A percentile compares a stretch with the other conserved stretches of the same genome.
phyloP scores from a whole-genome alignment of 2,113 vertebrate genomes.

The Pelecanoides urinatrix region DNA sequence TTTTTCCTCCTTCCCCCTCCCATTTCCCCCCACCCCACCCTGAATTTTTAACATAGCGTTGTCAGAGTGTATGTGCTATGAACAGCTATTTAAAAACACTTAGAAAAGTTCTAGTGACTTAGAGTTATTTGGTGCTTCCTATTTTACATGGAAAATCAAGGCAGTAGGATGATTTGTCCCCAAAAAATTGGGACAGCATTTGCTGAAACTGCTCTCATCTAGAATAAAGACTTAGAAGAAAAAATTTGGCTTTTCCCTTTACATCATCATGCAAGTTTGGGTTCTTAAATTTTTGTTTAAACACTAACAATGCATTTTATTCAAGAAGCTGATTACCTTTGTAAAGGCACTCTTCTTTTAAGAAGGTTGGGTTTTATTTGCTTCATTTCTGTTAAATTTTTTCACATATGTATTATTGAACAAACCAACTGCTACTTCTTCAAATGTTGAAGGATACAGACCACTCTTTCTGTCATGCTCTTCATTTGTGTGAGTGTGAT shows the following conservation, averaged over 20 bases:
- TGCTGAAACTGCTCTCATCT: neutral
- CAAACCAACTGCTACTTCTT: neutral
- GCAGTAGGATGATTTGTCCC: neutral
- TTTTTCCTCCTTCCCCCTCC: neutral
- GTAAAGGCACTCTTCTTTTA: neutral
- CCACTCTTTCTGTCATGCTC: neutral
- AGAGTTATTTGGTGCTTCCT: neutral
- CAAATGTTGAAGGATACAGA: neutral
- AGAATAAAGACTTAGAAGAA: neutral
- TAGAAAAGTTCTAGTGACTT: neutral
- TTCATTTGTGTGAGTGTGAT: neutral
- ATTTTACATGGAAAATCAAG: neutral
- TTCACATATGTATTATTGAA: neutral
- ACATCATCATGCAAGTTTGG: neutral
- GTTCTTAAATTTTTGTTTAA: neutral
- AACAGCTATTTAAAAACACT: neutral
- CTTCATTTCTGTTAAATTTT: neutral
- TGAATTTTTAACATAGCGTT: neutral
- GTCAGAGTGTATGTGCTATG: neutral
- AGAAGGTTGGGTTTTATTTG: neutral
- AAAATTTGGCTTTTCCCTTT: neutral
- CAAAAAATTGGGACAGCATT: neutral
- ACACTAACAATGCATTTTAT: constrained; percentile 5
- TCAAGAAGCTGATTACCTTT: neutral
- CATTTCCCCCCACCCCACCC: neutral